phyloP scores from a whole-genome alignment of 1,140 invertebrate genomes.

The Heterodera carotae region DNA sequence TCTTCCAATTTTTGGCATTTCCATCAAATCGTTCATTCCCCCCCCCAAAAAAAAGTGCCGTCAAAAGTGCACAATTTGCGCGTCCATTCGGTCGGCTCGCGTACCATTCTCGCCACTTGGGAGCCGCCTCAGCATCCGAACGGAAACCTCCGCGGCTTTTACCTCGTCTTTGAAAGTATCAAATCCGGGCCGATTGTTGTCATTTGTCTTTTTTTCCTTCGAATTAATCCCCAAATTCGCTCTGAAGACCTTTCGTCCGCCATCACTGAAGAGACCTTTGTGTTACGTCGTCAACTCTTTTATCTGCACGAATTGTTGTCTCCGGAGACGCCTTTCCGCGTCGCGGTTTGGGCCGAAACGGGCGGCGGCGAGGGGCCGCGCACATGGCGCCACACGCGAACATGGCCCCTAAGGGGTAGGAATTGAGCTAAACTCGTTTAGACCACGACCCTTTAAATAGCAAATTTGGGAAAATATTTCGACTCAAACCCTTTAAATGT shows the following conservation, averaged over 20 bases:
- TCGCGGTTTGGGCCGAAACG: constrained; percentile 64
- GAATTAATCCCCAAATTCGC: constrained; percentile 30
- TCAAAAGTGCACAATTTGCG: constrained; percentile 60
- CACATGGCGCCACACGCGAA: constrained; percentile 49
- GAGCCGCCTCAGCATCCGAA: constrained; percentile 57
- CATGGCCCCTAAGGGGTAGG: constrained; percentile 58
- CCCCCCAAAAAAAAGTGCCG: constrained; percentile 47
- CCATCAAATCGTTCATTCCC: background rate
- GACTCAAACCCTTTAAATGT: no score
- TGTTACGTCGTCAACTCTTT: constrained; percentile 56
- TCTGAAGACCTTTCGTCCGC: constrained; percentile 42
- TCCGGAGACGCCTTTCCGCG: constrained; percentile 58
- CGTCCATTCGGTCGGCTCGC: constrained; percentile 58
- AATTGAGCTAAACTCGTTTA: background rate
- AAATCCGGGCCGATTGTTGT: background rate
- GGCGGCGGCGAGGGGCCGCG: constrained; percentile 61
- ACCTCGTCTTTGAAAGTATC: constrained; percentile 60
- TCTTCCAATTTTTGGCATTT: no score
- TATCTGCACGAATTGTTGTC: constrained; percentile 56
- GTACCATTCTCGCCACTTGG: constrained; percentile 60
- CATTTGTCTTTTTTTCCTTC: constrained; percentile 32
- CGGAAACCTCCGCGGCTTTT: constrained; percentile 62
- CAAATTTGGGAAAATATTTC: background rate
- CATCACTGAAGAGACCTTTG: constrained; percentile 62
- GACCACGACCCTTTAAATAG: background rate